Evolutionary conservation across 1,140 invertebrate species (phyloP), one percentile per base, ranked within the genome.

Genomic region (Sarcophaga bullata): DNA sequence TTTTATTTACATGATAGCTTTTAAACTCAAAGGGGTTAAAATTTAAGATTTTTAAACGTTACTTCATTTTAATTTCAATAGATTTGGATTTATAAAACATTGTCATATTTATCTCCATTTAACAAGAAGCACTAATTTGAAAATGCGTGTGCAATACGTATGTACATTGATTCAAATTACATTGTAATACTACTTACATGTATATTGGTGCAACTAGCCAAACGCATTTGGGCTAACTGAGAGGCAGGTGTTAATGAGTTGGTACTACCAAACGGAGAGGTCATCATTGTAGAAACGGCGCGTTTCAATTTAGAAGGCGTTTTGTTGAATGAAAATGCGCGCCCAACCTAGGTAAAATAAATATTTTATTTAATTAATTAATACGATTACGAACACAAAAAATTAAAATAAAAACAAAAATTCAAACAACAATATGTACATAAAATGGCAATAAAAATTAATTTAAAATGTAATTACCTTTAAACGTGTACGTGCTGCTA

Each of bases 291-390:
- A 11, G 97, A 98, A 87, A 98, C 95, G 6, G 97, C 97, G 80
- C 97, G 92, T 91, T 98, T 98, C 85, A 98, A 89, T 91, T 97
- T 97, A 80, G 95, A 96, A 25, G 97, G 97, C 8, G 97, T 98
- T 91, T 97, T 97, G 90, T 97, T 98, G 90, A 98, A 97, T 81
- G 97, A 98, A 86, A 98, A 95, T 81, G 97, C 97, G 85, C 97
- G 92, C 75, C 96, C 96, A 25, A 99, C 92, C 92, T 93, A 80
- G 72, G 62, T 80, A 80, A 72, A 83, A 48, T 73, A 83, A 83
- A 83, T 80, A 83, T 50, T 83, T 83, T 83, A 78, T 83, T 83
- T 19, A 83, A 80, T 83, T 50, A 68, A 68, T 19, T 76, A 76
- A 50, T 19, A 50, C 15, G 48, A 52, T 50, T 49, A 19, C 25